Conservation (phyloP, 2,113 vertebrate species). For the Todiramphus chloris region DNA sequence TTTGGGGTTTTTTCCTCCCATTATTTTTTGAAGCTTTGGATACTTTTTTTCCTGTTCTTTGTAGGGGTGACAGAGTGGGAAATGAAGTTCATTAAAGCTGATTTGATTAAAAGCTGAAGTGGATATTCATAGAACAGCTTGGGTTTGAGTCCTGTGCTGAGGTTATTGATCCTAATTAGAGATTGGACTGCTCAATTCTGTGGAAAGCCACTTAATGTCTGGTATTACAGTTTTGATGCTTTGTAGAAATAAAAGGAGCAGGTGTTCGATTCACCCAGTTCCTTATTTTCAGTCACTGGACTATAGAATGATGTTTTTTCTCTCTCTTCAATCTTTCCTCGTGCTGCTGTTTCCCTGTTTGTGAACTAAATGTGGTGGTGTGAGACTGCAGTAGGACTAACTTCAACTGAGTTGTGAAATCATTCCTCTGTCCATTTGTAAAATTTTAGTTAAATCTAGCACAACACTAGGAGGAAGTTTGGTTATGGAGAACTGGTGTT, state of each 20-base stretch:
- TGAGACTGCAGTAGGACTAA: neutral
- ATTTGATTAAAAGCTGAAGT: neutral
- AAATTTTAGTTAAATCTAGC: neutral
- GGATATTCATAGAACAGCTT: neutral
- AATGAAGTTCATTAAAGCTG: neutral
- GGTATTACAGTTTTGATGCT: neutral
- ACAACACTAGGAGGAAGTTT: neutral
- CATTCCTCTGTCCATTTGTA: neutral
- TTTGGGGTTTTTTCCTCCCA: neutral
- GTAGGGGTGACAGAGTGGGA: fast-evolving
- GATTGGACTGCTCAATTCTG: neutral
- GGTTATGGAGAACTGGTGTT: neutral
- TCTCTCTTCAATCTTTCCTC: neutral
- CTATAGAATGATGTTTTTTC: neutral
- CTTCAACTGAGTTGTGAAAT: neutral
- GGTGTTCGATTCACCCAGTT: neutral
- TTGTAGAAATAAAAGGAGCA: neutral
- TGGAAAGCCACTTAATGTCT: neutral
- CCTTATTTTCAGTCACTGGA: neutral
- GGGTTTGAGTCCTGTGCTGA: neutral
- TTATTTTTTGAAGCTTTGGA: neutral
- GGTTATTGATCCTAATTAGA: neutral
- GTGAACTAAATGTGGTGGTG: neutral
- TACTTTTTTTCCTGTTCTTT: neutral
- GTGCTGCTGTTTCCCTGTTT: neutral